Base-by-base conservation (phyloP, 2,888 invertebrate species). In the Agrotis clavis region DNA sequence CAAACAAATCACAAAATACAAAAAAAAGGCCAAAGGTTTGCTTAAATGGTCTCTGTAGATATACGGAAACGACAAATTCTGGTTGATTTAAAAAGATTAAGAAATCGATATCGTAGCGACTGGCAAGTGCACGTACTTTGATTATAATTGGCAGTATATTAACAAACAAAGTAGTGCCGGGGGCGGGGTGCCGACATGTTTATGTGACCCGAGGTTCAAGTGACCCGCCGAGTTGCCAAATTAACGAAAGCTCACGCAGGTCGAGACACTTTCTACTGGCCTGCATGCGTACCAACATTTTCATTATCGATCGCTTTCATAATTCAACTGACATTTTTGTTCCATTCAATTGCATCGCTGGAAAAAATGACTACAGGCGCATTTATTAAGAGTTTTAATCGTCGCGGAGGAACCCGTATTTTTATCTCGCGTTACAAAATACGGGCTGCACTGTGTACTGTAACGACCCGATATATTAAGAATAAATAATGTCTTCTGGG, bases 291-390 rank as follows among this genome's bases (percentile, higher is more conserved):
- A 92, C 92, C 93, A 93, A 92, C 93, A 93, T 94, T 95, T 95
- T 94, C 94, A 93, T 93, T 95, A 95, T 94, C 93, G 95, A 95
- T 95, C 94, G 94, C 94, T 93, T 94, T 94, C 93, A 96, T 95
- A 95, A 95, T 94, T 94, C 92, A 94, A 92, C 94, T 94, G 95
- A 94, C 94, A 94, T 95, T 95, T 95, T 94, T 94, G 93, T 92
- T 93, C 89, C 95, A 93, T 92, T 92, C 92, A 93, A 93, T 92
- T 92, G 91, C 90, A 90, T 89, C 88, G 87, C 83, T 79, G 85
- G 74, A 80, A 88, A 89, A 90, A 90, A 87, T 85, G 77, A 81
- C 86, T 83, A 84, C 85, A 84, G 82, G 84, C 80, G 79, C 87
- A 85, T 86, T 89, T 89, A 89, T 87, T 89, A 88, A 86, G 77